Percentiles rank a stretch among this genome's conserved stretches.
Conservation (phyloP, 2,113 vertebrate species). For the Tupaia tana region DNA sequence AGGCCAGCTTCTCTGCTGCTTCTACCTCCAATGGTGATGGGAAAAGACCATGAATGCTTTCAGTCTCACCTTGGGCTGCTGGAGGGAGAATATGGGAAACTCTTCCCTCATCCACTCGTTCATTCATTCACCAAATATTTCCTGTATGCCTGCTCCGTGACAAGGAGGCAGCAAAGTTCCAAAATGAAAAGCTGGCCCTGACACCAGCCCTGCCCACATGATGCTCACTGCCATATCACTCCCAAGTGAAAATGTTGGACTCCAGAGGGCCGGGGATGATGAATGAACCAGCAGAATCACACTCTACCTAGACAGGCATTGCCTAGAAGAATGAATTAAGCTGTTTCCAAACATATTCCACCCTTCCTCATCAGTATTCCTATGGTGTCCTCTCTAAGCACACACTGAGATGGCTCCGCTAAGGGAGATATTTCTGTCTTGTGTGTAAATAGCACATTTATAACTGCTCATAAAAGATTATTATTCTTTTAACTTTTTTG, state of each 20-base stretch:
- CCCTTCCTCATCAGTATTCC: not conserved
- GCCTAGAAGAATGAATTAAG: not conserved
- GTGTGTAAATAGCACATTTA: slow-evolving; percentile 55
- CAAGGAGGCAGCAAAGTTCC: not conserved
- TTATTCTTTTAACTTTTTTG: slow-evolving; percentile 72
- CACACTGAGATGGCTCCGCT: slow-evolving; percentile 27
- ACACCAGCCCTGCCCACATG: not conserved
- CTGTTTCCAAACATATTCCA: not conserved
- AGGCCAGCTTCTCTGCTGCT: not conserved
- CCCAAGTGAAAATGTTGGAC: not conserved
- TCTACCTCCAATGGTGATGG: not conserved
- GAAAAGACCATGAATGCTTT: not conserved
- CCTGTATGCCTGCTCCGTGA: not conserved
- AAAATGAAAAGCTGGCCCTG: not conserved
- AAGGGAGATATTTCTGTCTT: slow-evolving; percentile 12
- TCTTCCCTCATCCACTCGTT: not conserved
- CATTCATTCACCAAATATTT: not conserved
- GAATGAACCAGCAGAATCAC: not conserved
- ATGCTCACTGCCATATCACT: not conserved
- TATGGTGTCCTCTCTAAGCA: not conserved
- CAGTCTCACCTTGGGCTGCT: not conserved
- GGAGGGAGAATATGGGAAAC: not conserved
- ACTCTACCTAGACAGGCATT: not conserved
- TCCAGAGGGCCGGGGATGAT: not conserved
- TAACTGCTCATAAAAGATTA: slow-evolving; percentile 36